Conservation (phyloP, 2,113 vertebrate genomes). For the Rafetus swinhoei region DNA sequence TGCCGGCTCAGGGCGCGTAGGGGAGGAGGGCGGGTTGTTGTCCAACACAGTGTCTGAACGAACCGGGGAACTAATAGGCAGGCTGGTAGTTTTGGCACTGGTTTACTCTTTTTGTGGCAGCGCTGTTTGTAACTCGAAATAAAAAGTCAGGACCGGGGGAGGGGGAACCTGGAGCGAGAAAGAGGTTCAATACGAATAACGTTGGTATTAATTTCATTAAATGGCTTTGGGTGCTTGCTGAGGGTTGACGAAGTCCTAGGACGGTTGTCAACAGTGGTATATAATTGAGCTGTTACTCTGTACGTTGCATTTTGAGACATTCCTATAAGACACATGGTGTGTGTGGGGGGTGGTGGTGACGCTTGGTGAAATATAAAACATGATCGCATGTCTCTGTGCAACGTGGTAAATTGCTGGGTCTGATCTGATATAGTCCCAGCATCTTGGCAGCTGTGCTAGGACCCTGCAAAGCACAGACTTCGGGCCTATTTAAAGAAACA, state of each 20-base stretch:
- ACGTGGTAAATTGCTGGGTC: neutral
- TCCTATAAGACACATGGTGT: neutral
- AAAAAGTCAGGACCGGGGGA: neutral
- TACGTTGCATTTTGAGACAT: neutral
- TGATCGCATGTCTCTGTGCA: fast-evolving
- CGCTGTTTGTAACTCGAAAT: neutral
- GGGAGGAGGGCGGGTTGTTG: too few relatives aligned
- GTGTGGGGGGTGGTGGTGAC: neutral
- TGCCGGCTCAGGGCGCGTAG: neutral
- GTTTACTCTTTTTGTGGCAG: neutral
- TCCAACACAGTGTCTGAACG: neutral
- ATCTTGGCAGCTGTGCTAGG: neutral
- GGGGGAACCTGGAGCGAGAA: neutral
- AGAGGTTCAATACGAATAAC: neutral
- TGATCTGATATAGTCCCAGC: neutral
- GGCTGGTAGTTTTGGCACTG: neutral
- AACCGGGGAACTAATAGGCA: fast-evolving
- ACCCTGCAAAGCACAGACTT: neutral
- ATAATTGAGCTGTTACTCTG: neutral
- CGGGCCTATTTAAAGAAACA: neutral
- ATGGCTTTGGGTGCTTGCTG: neutral
- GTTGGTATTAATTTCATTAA: neutral
- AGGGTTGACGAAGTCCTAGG: neutral
- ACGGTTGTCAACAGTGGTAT: neutral
- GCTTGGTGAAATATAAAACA: neutral